Evolutionary conservation across 2,113 vertebrate species (phyloP).

Genomic region (Sclerurus mexicanus): DNA sequence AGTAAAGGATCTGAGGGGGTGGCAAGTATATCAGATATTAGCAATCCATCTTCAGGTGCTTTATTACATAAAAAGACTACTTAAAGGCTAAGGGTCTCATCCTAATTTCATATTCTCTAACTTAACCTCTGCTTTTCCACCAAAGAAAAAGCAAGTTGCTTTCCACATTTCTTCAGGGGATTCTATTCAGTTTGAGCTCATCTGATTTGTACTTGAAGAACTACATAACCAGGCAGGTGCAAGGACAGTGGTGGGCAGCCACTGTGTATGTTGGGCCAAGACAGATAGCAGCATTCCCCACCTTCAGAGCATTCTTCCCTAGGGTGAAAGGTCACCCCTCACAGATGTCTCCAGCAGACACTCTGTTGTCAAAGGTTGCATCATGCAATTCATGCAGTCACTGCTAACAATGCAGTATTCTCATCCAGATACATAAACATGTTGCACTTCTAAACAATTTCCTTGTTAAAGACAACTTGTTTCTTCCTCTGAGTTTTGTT

Average conservation of each 20-base stretch:
- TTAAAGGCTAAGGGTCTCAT: neutral
- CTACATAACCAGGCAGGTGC: neutral
- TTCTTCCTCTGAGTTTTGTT: neutral
- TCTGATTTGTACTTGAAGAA: neutral
- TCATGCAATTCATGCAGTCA: constrained; percentile 79
- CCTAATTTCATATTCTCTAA: neutral
- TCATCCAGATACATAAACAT: constrained; percentile 69
- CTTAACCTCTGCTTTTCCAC: neutral
- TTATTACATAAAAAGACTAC: neutral
- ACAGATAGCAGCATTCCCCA: constrained; percentile 78
- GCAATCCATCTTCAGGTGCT: neutral
- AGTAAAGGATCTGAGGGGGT: neutral
- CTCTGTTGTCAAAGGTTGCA: constrained; percentile 86
- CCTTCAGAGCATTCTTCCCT: constrained; percentile 89
- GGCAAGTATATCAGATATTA: neutral
- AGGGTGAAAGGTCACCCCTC: constrained; percentile 88
- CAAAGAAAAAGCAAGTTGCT: neutral
- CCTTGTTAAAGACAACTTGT: constrained; percentile 26
- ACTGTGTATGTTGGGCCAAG: constrained; percentile 73
- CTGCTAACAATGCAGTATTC: constrained; percentile 81
- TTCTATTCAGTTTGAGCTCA: neutral
- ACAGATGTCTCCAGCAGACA: constrained; percentile 91
- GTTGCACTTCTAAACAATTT: constrained; percentile 63
- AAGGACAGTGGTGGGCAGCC: constrained; percentile 49
- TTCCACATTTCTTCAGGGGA: neutral